Evolutionary conservation across 2,888 invertebrate genomes (phyloP).

Genomic region (Corythucha ciliata): DNA sequence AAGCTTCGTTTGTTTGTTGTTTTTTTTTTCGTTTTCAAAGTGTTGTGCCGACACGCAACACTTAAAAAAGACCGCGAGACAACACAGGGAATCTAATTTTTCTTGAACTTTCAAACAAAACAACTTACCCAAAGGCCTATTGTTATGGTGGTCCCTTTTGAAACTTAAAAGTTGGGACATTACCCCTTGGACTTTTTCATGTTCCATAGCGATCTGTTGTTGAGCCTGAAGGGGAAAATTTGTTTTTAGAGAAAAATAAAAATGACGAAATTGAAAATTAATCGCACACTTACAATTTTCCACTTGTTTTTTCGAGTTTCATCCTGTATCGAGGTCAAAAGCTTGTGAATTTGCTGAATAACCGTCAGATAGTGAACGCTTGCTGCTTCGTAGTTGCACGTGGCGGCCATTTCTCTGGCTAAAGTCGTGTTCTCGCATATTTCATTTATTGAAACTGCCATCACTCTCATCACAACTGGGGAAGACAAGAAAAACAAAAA

Average conservation of each 20-base stretch:
- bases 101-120: neutral
- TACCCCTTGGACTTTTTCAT: constrained; percentile 79
- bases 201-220: constrained; percentile 79
- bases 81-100: too few relatives aligned
- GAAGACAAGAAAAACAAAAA: constrained; percentile 27
- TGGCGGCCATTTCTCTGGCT: constrained; percentile 88
- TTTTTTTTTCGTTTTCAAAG: neutral
- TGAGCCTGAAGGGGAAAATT: constrained; percentile 69
- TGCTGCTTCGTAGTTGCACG: constrained; percentile 92
- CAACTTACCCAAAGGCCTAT: constrained; percentile 40
- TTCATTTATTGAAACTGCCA: constrained; percentile 83
- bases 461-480: constrained; percentile 45
- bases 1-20: neutral
- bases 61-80: neutral
- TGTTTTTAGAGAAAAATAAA: constrained; percentile 5
- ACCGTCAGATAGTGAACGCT: constrained; percentile 88
- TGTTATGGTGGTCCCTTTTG: constrained; percentile 55
- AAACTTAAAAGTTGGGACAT: constrained; percentile 66
- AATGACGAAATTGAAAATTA: neutral
- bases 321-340: constrained; percentile 70
- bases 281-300: constrained; percentile 46
- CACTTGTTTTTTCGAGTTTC: constrained; percentile 75
- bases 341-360: constrained; percentile 79
- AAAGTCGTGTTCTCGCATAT: constrained; percentile 91
- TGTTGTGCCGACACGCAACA: neutral